Conservation (phyloP, 2,888 invertebrate species). For the Epiblema foenella region DNA sequence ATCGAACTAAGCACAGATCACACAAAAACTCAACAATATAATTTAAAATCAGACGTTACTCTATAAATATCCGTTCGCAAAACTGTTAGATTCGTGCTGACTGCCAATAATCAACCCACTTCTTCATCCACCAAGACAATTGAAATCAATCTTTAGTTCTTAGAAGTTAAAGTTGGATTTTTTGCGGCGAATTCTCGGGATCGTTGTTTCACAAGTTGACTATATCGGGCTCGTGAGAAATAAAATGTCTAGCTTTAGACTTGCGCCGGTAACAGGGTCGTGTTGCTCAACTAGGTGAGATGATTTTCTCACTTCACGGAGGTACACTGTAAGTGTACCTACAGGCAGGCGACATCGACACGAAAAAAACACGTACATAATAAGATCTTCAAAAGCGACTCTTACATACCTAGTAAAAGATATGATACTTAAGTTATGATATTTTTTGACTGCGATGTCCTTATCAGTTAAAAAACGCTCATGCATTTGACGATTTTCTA, state of each 20-base stretch:
- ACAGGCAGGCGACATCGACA: no score
- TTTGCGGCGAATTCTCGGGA: conserved; percentile 8
- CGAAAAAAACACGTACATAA: no score
- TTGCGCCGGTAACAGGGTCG: conserved; percentile 23
- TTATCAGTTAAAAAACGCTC: no score
- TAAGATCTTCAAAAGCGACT: no score
- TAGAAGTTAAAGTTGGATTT: conserved; percentile 5
- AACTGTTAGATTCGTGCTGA: conserved; percentile 37
- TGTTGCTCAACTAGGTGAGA: conserved; percentile 33
- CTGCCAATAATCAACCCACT: conserved; percentile 34
- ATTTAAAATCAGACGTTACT: conserved; percentile 22
- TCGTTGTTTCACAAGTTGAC: conserved; percentile 31
- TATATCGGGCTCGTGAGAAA: conserved; percentile 39
- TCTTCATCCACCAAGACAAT: not conserved
- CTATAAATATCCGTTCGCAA: conserved; percentile 32
- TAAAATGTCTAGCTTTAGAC: conserved; percentile 35
- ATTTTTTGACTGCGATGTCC: no score
- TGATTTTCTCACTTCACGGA: conserved; percentile 22
- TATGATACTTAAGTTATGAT: no score
- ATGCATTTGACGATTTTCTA: no score
- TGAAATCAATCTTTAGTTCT: conserved; percentile 11
- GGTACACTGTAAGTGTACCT: not conserved
- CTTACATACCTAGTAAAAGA: no score
- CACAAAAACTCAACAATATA: no score
- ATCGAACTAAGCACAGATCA: no score